Evolutionary conservation across 2,888 invertebrate species (phyloP).

Genomic region (Dermolepida albohirtum): DNA sequence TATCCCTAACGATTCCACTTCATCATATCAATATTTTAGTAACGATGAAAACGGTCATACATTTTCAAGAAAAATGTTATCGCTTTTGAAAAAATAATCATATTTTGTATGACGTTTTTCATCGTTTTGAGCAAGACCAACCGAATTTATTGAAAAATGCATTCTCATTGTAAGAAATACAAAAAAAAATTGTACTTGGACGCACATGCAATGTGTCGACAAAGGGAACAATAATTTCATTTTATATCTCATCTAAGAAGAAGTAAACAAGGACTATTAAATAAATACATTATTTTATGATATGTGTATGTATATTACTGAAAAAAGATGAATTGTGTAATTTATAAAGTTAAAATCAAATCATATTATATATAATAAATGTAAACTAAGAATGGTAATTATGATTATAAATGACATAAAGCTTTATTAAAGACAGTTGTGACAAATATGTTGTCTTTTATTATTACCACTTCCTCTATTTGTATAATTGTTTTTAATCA

Average conservation of each 20-base stretch:
- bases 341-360: slow-evolving; percentile 3
- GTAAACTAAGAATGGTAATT: background rate
- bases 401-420: too few relatives aligned
- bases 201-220: slow-evolving; percentile 4
- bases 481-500: too few relatives aligned
- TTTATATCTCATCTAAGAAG: slow-evolving; percentile 16
- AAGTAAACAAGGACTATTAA: background rate
- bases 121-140: background rate
- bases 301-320: slow-evolving; percentile 18
- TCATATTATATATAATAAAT: slow-evolving; percentile 14
- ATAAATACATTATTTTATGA: slow-evolving; percentile 32
- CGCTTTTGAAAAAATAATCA: too few relatives aligned
- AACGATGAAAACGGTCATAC: background rate
- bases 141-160: slow-evolving; percentile 33
- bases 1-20: background rate
- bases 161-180: slow-evolving; percentile 2
- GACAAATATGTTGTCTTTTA: too few relatives aligned
- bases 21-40: background rate
- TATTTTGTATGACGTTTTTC: too few relatives aligned
- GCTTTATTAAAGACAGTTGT: too few relatives aligned
- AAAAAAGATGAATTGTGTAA: background rate
- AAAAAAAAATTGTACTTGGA: background rate
- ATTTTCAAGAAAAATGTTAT: too few relatives aligned
- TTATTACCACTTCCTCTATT: too few relatives aligned
- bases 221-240: slow-evolving; percentile 40